Evolutionary conservation across 2,113 vertebrate genomes (phyloP).

Genomic region (Puntigrus tetrazona): DNA sequence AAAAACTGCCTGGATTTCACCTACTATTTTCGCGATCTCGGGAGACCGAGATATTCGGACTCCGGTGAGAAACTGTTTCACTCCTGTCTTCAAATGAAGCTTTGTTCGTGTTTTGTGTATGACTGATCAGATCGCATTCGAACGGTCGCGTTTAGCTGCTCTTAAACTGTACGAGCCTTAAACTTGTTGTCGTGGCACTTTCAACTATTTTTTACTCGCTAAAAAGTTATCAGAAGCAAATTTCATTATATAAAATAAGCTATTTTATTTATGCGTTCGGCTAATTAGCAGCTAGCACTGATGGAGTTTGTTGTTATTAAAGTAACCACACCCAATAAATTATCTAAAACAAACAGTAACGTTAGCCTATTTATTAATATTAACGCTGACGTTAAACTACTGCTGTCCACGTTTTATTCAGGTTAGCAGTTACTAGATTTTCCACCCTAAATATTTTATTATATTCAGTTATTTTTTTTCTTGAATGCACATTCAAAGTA

Average conservation of each 20-base stretch:
- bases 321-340: slow-evolving; percentile 45
- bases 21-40: slow-evolving; percentile 90
- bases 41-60: slow-evolving; percentile 87
- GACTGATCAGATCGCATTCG: background rate
- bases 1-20: slow-evolving; percentile 94
- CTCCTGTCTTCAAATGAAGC: background rate
- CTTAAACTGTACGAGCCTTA: background rate
- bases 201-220: background rate
- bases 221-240: background rate
- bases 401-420: background rate
- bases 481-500: background rate
- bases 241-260: background rate
- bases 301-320: slow-evolving; percentile 31
- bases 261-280: background rate
- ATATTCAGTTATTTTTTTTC: background rate
- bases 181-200: background rate
- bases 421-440: background rate
- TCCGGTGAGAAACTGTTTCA: slow-evolving; percentile 79
- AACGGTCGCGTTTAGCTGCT: background rate
- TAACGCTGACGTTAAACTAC: background rate
- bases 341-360: background rate
- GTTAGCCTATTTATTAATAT: background rate
- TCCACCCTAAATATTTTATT: background rate
- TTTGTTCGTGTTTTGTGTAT: background rate
- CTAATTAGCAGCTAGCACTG: background rate